Base-by-base conservation (phyloP, 2,888 invertebrate genomes). In the Azorinus chamasolen region DNA sequence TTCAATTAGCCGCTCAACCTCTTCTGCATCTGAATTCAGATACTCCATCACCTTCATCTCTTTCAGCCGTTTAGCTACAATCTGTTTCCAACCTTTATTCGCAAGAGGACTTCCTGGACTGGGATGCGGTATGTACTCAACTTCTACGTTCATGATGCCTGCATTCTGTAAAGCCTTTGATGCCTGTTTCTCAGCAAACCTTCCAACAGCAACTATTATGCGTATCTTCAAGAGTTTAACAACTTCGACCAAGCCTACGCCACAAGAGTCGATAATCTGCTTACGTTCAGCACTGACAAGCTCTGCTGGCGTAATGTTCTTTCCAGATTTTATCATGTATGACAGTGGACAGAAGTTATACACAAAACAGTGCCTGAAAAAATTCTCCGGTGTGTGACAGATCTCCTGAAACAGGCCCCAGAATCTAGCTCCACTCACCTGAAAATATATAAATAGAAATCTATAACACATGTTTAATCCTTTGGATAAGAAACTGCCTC, bases 321-420 rank as follows among this genome's bases (percentile, higher is more conserved):
- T 95, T 0, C 97, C 98, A 79, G 94, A 95, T 48, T 91, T 93
- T 86, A 95, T 95, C 95, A 97, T 95, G 94, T 97, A 96, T 76
- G 96, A 96, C 75, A 97, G 94, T 1, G 98, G 98, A 88, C 98
- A 96, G 90, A 97, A 97, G 93, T 98, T 98, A 91, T 97, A 96
- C 6, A 98, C 95, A 94, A 96, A 97, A 84, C 96, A 95, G 85
- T 96, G 94, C 86, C 94, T 93, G 90, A 97, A 97, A 93, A 98
- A 97, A 55, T 94, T 95, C 8, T 96, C 95, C 22, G 98, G 96
- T 4, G 84, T 84, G 39, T 94, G 95, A 91, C 96, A 96, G 25
- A 97, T 87, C 39, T 95, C 94, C 91, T 95, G 94, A 84, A 97
- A 95, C 14, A 97, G 94, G 39, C 95, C 95, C 98, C 98, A 98